phyloP scores from a whole-genome alignment of 2,113 vertebrate genomes.

The Odocoileus hemionus region DNA sequence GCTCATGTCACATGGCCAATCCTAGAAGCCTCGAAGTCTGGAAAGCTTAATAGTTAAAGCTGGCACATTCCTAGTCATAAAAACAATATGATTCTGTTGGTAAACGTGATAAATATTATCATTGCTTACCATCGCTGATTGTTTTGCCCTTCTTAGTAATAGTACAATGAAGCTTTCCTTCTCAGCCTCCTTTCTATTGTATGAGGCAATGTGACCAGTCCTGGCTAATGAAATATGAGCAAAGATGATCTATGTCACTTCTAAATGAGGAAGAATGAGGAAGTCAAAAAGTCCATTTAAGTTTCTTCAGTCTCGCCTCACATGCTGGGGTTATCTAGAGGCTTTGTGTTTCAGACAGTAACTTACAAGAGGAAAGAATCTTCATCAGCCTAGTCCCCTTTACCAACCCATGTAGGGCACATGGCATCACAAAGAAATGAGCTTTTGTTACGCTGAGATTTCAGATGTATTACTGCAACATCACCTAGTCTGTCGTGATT shows the following conservation, averaged over 20 bases:
- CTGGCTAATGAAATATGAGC: background rate
- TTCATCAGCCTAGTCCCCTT: background rate
- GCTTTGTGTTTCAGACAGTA: background rate
- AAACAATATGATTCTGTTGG: background rate
- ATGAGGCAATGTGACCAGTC: background rate
- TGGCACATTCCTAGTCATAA: background rate
- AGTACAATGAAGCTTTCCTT: background rate
- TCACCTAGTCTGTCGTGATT: background rate
- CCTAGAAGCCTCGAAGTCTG: background rate
- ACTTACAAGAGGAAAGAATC: background rate
- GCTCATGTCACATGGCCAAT: background rate
- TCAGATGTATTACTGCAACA: background rate
- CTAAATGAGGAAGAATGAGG: background rate
- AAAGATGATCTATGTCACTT: background rate
- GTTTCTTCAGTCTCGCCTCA: background rate
- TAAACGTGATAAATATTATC: background rate
- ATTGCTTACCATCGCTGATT: background rate
- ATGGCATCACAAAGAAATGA: background rate
- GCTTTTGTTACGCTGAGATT: background rate
- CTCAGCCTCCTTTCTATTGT: background rate
- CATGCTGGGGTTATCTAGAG: background rate
- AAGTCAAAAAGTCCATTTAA: background rate
- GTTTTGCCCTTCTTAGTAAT: background rate
- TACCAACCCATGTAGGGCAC: background rate
- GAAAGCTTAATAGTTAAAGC: background rate